Base-by-base conservation (phyloP, 2,797 vertebrate genomes). In the Lateolabrax maculatus region DNA sequence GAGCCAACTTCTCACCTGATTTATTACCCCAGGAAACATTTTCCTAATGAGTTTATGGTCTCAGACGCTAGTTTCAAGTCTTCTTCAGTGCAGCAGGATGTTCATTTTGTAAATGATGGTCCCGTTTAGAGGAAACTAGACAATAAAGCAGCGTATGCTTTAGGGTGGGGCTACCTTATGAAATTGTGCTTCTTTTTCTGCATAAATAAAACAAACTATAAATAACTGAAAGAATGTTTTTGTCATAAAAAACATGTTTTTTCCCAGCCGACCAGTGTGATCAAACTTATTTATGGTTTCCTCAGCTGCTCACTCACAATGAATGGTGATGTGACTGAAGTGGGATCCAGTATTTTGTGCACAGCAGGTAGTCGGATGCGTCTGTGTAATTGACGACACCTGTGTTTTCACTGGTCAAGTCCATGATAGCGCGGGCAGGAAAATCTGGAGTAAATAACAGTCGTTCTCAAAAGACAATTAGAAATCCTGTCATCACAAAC, bases 251-350 rank as follows among this genome's bases (percentile, higher is more conserved):
- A 51, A 36, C 31, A 4, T 8, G 23, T 67, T 62, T 39, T 6
- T 6, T 31, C 11, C 25, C 11, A n/a, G 15, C 48, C 37, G 21
- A 34, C 23, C 66, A 23, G 29, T 3, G 37, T 44, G 41, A 61
- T 73, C 37, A 46, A 55, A 55, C 58, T 36, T n/a, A n/a, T n/a
- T n/a, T n/a, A n/a, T n/a, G n/a, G n/a, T n/a, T n/a, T n/a, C n/a
- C 66, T 71, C 37, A 18, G 65, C 72, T 31, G 36, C 5, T 10
- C 46, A 9, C 16, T 64, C 39, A 0, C 23, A 23, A 75, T 81
- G 78, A 62, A 77, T 60, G 48, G 52, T 1, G 10, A 25, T 56
- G 61, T 53, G 75, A 81, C 48, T 71, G 49, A 58, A 58, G 36
- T 25, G 37, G n/a, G 41, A 16, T n/a, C n/a, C n/a, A n/a, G n/a